phyloP scores from a whole-genome alignment of 2,113 vertebrate genomes.

The Grus americana region DNA sequence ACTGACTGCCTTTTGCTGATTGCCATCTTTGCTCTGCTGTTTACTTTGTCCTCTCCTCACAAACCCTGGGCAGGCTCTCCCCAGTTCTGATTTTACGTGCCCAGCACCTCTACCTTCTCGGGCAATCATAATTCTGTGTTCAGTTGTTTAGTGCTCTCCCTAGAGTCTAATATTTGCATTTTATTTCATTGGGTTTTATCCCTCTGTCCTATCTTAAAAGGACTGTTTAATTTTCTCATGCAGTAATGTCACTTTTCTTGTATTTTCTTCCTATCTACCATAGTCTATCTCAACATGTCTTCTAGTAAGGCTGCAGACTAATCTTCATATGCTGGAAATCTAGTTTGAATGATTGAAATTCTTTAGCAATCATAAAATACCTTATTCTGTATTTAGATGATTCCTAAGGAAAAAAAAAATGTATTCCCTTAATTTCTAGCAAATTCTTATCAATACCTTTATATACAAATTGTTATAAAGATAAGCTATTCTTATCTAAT shows the following conservation, averaged over 20 bases:
- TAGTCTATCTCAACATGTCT: neutral
- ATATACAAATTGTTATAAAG: constrained; percentile 18
- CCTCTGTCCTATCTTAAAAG: neutral
- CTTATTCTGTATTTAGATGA: neutral
- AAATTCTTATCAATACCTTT: constrained; percentile 31
- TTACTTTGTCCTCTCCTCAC: neutral
- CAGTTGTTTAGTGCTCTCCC: neutral
- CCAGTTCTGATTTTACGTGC: neutral
- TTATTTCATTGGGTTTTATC: neutral
- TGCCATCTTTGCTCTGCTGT: neutral
- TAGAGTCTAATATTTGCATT: neutral
- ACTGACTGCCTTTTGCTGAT: neutral
- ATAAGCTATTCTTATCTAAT: constrained; percentile 51
- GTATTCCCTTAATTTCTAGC: neutral
- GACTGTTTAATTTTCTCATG: neutral
- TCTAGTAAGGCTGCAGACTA: neutral
- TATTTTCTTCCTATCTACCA: neutral
- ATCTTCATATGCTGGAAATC: neutral
- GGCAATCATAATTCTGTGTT: neutral
- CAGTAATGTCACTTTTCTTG: neutral
- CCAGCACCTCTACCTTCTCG: neutral
- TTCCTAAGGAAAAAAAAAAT: neutral
- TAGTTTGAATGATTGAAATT: neutral
- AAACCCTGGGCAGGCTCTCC: neutral
- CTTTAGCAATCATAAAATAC: neutral